These are phyloP conservation scores for Tiliqua scincoides DNA, from an alignment of 2,113 vertebrate genomes.

Conservation along the genomic window DNA sequence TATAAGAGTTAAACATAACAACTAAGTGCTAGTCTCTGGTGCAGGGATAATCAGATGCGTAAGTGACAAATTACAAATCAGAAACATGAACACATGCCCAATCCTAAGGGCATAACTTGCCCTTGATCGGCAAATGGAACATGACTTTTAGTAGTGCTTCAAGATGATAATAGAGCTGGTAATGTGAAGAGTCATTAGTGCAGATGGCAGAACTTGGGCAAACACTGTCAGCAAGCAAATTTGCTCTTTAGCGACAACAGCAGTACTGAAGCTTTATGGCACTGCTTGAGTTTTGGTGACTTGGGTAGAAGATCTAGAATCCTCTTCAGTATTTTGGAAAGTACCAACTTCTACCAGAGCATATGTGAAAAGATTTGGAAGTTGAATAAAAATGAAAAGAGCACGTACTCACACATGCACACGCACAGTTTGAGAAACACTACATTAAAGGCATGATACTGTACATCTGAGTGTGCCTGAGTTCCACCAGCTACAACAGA, in stretches of 20 bases:
- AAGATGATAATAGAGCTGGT: slow-evolving; percentile 33
- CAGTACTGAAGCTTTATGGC: slow-evolving; percentile 1
- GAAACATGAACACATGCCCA: slow-evolving; percentile 37
- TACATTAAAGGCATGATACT: too few species aligned
- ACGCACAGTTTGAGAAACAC: too few species aligned
- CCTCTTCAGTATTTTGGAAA: slow-evolving; percentile 18
- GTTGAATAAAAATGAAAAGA: neutral
- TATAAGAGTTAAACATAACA: slow-evolving; percentile 41
- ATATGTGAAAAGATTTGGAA: neutral
- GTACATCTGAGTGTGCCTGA: too few species aligned
- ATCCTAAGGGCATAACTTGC: slow-evolving; percentile 35
- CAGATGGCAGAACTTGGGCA: slow-evolving; percentile 33
- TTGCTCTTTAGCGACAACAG: neutral
- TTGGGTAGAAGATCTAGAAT: neutral
- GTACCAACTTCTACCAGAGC: neutral
- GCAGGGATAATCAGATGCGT: slow-evolving; percentile 35
- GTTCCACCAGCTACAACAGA: too few species aligned
- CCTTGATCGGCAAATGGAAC: slow-evolving; percentile 39
- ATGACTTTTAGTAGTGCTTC: slow-evolving; percentile 29
- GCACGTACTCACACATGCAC: neutral
- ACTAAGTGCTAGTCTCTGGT: neutral
- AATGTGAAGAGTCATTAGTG: slow-evolving; percentile 26
- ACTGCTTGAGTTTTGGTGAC: slow-evolving; percentile 18
- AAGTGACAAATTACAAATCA: slow-evolving; percentile 46
- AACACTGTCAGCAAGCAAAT: slow-evolving; percentile 18